A percentile compares a stretch with the other conserved stretches of the same genome.
phyloP scores from a whole-genome alignment of 2,113 vertebrate genomes.

The Philantomba maxwellii region DNA sequence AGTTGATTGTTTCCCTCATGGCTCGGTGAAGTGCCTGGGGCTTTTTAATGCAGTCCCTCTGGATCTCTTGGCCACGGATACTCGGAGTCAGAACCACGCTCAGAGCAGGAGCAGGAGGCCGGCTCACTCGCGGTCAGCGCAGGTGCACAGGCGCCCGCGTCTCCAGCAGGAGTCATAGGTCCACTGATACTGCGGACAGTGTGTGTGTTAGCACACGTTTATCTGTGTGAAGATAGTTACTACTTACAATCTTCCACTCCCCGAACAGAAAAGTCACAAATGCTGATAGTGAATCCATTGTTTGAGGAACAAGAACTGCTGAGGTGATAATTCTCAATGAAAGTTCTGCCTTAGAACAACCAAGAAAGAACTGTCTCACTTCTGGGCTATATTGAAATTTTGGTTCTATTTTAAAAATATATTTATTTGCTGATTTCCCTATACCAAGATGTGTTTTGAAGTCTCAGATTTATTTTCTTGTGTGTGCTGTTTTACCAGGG shows the following conservation, averaged over 20 bases:
- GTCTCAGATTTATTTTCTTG: not conserved
- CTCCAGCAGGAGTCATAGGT: not conserved
- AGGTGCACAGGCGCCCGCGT: rapidly evolving
- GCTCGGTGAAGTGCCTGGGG: not conserved
- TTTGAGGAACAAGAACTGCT: not conserved
- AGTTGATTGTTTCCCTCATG: not conserved
- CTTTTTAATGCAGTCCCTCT: not conserved
- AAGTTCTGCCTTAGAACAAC: not conserved
- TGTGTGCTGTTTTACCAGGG: not conserved
- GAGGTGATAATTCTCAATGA: not conserved
- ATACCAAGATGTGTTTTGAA: not conserved
- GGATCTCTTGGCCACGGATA: not conserved
- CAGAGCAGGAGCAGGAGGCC: not conserved
- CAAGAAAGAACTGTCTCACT: not conserved
- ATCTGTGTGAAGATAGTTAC: not conserved
- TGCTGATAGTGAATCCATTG: not conserved
- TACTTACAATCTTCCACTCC: not conserved
- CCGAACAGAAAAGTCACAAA: not conserved
- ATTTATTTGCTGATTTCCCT: not conserved
- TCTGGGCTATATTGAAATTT: not conserved
- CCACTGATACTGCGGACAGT: rapidly evolving
- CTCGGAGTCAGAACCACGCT: rapidly evolving
- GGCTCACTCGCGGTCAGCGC: rapidly evolving
- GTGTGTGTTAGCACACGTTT: not conserved
- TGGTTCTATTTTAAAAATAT: not conserved